These are phyloP conservation scores for Melanophora roralis DNA, from an alignment of 2,888 invertebrate species.

Conservation along the genomic window DNA sequence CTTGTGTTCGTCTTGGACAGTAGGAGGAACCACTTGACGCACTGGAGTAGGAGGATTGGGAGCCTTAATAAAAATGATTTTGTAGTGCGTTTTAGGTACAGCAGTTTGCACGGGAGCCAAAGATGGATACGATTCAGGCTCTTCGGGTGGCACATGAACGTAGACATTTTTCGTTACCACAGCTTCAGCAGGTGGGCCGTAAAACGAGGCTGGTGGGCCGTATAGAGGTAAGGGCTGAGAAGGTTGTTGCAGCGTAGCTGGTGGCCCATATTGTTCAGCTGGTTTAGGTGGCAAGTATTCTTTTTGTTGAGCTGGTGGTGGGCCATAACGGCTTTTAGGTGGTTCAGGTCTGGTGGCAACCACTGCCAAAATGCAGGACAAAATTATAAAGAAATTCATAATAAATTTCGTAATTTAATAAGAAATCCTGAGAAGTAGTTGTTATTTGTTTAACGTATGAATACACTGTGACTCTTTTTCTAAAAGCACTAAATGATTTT, in stretches of 20 bases:
- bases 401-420: constrained; percentile 2
- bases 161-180: constrained; percentile 78
- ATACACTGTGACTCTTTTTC: constrained; percentile 68
- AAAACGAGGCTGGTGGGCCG: constrained; percentile 74
- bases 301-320: constrained; percentile 72
- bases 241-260: constrained; percentile 62
- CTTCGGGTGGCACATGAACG: constrained; percentile 80
- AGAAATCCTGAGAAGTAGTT: constrained; percentile 41
- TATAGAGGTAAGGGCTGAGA: constrained; percentile 73
- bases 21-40: constrained; percentile 79
- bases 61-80: constrained; percentile 80
- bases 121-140: constrained; percentile 76
- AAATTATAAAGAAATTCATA: constrained; percentile 66
- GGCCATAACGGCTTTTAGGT: constrained; percentile 74
- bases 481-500: constrained; percentile 65
- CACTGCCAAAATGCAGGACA: constrained; percentile 75
- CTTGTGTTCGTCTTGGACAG: constrained; percentile 92
- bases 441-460: constrained; percentile 48
- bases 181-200: constrained; percentile 74
- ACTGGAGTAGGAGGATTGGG: constrained; percentile 78
- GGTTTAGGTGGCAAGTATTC: constrained; percentile 72
- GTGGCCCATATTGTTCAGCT: constrained; percentile 67
- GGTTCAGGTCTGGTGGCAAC: constrained; percentile 77
- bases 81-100: constrained; percentile 79
- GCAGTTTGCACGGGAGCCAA: constrained; percentile 76